These are phyloP conservation scores for Coelinius sp. DNA, from an alignment of 2,888 invertebrate genomes.

Conservation along the genomic window DNA sequence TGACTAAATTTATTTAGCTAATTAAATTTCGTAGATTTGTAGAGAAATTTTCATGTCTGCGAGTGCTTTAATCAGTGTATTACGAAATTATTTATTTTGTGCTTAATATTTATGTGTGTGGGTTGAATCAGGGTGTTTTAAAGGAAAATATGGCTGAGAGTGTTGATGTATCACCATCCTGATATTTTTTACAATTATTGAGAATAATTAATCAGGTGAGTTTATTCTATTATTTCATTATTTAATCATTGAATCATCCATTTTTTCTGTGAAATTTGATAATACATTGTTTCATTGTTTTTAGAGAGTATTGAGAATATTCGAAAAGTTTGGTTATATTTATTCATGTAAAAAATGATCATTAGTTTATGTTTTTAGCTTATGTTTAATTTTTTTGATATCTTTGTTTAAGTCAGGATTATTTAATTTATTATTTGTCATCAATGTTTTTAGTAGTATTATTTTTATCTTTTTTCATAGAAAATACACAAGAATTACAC, in stretches of 20 bases:
- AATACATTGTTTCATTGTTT: neutral
- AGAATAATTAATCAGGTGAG: slow-evolving; percentile 56
- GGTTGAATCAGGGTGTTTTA: neutral
- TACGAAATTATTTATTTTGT: neutral
- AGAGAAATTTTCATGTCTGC: neutral
- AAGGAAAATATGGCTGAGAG: slow-evolving; percentile 58
- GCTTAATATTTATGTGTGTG: neutral
- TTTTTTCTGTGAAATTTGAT: neutral
- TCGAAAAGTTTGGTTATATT: slow-evolving; percentile 1
- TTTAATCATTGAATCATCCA: neutral
- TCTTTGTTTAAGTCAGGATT: neutral
- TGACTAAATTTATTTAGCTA: neutral
- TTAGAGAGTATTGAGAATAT: neutral
- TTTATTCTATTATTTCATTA: neutral
- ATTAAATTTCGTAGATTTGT: neutral
- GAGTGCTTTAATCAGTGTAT: neutral
- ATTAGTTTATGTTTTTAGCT: no score
- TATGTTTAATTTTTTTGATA: neutral
- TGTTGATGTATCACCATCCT: slow-evolving; percentile 65
- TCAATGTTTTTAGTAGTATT: neutral
- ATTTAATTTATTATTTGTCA: neutral
- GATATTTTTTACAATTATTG: slow-evolving; percentile 53
- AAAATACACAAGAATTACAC: neutral
- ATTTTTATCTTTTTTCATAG: neutral
- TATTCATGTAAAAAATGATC: neutral